Percentiles rank a stretch among this genome's conserved stretches.
phyloP scores from a whole-genome alignment of 53 echinoderm and acorn worm genomes.

The Henricia sp. region DNA sequence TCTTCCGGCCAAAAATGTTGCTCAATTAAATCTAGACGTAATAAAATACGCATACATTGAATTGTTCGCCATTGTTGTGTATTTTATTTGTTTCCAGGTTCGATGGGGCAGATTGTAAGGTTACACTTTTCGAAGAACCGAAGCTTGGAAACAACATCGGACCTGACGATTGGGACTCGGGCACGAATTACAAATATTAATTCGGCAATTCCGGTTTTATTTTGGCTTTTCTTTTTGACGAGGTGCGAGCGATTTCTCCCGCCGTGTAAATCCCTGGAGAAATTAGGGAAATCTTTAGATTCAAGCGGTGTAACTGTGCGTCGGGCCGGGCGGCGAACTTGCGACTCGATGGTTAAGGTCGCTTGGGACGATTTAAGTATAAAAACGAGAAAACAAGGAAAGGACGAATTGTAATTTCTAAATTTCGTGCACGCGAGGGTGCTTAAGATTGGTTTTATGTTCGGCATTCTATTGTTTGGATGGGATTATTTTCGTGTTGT shows the following conservation, averaged over 20 bases:
- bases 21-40: too few relatives aligned
- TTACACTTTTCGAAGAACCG: neutral
- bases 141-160: neutral
- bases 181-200: neutral
- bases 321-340: too few relatives aligned
- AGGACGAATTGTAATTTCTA: too few relatives aligned
- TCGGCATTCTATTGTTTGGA: too few relatives aligned
- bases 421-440: too few relatives aligned
- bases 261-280: slow-evolving; percentile 22
- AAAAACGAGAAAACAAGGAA: too few relatives aligned
- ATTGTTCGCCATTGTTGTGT: neutral
- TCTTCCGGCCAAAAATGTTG: neutral
- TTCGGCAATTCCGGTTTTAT: neutral
- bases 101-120: neutral
- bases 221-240: neutral
- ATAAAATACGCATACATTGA: neutral
- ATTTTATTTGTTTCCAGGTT: neutral
- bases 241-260: neutral
- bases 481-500: too few relatives aligned
- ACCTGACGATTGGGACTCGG: neutral
- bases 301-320: too few relatives aligned
- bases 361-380: too few relatives aligned
- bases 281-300: slow-evolving; percentile 38
- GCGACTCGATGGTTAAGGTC: too few relatives aligned
- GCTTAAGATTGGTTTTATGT: too few relatives aligned